Conservation (phyloP, 1,140 invertebrate species). For the Lepidostoma basale region DNA sequence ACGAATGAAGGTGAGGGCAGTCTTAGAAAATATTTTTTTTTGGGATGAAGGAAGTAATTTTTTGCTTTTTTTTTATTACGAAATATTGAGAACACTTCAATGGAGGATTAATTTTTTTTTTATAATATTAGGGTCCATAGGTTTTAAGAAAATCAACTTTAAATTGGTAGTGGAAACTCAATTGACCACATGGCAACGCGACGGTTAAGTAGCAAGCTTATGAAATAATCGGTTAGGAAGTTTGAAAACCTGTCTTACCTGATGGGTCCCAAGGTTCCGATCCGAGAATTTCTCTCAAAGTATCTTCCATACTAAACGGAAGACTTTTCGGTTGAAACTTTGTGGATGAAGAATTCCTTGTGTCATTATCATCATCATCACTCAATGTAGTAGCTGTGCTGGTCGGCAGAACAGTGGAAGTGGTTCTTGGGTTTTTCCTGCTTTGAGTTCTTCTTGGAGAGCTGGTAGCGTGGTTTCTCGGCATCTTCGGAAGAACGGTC, state of each 20-base stretch:
- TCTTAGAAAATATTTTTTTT: too few species aligned
- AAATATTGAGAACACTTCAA: too few species aligned
- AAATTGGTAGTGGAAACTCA: too few species aligned
- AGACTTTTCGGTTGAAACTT: constrained; percentile 29
- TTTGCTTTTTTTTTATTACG: too few species aligned
- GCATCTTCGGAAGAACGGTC: not conserved
- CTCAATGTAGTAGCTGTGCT: not conserved
- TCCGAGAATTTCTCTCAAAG: constrained; percentile 37
- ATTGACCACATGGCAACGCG: too few species aligned
- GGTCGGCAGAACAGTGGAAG: not conserved
- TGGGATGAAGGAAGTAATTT: too few species aligned
- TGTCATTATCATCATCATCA: not conserved
- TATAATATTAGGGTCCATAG: too few species aligned
- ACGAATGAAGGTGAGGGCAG: too few species aligned
- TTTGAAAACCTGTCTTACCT: constrained; percentile 26
- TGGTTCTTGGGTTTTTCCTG: not conserved
- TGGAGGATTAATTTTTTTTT: too few species aligned
- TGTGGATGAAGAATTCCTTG: not conserved
- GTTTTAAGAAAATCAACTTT: too few species aligned
- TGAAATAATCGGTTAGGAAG: not conserved
- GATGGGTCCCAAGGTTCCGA: constrained; percentile 41
- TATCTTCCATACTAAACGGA: constrained; percentile 41
- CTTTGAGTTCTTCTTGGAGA: constrained; percentile 12
- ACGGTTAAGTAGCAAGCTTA: too few species aligned
- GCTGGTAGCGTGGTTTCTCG: constrained; percentile 12